These are phyloP conservation scores for Andrena marginata DNA, from an alignment of 2,888 invertebrate species.

Conservation along the genomic window DNA sequence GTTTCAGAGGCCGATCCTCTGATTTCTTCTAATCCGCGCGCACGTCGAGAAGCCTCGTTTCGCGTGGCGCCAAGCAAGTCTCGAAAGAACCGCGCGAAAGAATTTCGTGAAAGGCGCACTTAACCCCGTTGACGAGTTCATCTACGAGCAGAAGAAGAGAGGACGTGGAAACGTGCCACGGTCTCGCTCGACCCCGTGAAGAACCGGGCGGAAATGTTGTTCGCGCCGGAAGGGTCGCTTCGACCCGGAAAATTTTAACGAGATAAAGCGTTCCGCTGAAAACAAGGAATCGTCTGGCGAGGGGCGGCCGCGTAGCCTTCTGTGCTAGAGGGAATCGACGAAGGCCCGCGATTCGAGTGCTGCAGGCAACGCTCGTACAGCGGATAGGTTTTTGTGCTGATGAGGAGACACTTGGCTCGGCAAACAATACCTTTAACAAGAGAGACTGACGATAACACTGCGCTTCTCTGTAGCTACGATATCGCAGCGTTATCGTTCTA, in stretches of 20 bases:
- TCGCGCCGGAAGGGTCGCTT: conserved; percentile 31
- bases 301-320: background rate
- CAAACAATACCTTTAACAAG: no score
- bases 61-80: conserved; percentile 26
- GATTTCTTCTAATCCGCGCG: conserved; percentile 12
- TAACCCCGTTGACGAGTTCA: conserved; percentile 64
- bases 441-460: no score
- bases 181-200: conserved; percentile 14
- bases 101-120: conserved; percentile 59
- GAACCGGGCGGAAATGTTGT: conserved; percentile 37
- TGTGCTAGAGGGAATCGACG: background rate
- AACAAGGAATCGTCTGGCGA: conserved; percentile 20
- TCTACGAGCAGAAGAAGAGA: conserved; percentile 20
- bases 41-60: conserved; percentile 23
- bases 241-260: conserved; percentile 53
- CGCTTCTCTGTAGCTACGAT: no score
- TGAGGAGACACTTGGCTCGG: no score
- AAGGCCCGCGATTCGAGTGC: background rate
- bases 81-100: conserved; percentile 30
- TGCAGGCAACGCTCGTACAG: background rate
- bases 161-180: conserved; percentile 2
- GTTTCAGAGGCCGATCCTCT: conserved; percentile 6
- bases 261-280: conserved; percentile 38
- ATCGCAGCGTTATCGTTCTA: no score
- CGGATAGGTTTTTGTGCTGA: background rate